Percentiles rank a stretch among this genome's conserved stretches.
phyloP scores from a whole-genome alignment of 92 coral and sea anemone species.

The Epizoanthus ramosus region DNA sequence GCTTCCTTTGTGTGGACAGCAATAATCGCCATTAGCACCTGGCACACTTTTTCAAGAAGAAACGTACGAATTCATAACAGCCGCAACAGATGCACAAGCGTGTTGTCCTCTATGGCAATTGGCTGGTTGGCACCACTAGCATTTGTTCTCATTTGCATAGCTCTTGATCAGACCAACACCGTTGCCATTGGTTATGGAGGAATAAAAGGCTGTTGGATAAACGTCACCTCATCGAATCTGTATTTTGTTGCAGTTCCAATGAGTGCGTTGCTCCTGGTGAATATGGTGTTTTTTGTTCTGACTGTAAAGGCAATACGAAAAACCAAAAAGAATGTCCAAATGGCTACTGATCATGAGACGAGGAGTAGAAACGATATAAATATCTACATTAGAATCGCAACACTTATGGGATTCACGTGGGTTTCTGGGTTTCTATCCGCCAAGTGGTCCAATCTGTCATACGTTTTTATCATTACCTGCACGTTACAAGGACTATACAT shows the following conservation, averaged over 20 bases:
- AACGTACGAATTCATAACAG: neutral
- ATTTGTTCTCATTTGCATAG: constrained; percentile 50
- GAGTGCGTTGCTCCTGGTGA: constrained; percentile 29
- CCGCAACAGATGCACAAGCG: neutral
- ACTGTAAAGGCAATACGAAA: constrained; percentile 47
- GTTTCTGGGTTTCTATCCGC: constrained; percentile 51
- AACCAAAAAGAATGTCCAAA: constrained; percentile 28
- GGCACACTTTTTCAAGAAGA: constrained; percentile 57
- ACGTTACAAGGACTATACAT: constrained; percentile 55
- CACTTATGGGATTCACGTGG: constrained; percentile 71
- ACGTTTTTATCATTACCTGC: constrained; percentile 38
- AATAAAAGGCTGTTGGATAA: constrained; percentile 51
- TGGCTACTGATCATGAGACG: neutral
- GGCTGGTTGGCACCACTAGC: constrained; percentile 60
- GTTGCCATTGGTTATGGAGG: constrained; percentile 46
- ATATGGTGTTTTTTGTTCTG: constrained; percentile 47
- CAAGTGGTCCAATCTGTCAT: too few relatives aligned
- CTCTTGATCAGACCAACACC: constrained; percentile 51
- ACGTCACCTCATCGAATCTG: constrained; percentile 23
- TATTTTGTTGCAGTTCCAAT: constrained; percentile 56
- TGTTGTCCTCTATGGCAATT: constrained; percentile 44
- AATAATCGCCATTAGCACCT: constrained; percentile 72
- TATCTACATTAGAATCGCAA: constrained; percentile 47
- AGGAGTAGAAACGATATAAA: constrained; percentile 7
- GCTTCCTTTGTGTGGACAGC: constrained; percentile 77